Conservation (phyloP, 2,797 vertebrate species). For the Thalassophryne amazonica region DNA sequence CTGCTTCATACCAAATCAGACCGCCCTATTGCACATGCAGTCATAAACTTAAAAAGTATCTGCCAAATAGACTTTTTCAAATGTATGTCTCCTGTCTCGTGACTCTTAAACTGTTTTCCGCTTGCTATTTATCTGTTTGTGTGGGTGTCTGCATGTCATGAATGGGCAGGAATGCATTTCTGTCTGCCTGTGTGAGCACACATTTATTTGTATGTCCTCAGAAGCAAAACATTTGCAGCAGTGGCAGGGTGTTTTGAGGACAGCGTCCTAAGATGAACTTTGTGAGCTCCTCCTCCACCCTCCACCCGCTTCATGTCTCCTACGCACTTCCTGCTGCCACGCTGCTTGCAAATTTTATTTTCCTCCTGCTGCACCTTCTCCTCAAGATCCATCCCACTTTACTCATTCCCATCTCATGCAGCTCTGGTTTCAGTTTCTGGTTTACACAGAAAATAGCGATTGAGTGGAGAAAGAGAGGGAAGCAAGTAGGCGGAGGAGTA, state of each 20-base stretch:
- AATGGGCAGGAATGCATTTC: background rate
- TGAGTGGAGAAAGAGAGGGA: background rate
- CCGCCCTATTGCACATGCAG: background rate
- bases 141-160: background rate
- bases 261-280: slow-evolving; percentile 54
- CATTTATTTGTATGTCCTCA: slow-evolving; percentile 7
- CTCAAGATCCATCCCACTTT: slow-evolving; percentile 8
- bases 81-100: background rate
- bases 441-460: background rate
- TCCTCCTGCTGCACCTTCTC: slow-evolving; percentile 7
- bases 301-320: slow-evolving; percentile 3
- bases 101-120: background rate
- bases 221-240: background rate
- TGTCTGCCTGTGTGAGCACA: background rate
- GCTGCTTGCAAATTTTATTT: background rate
- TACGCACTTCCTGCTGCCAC: slow-evolving; percentile 16
- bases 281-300: slow-evolving; percentile 12
- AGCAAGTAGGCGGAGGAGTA: background rate
- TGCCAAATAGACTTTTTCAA: background rate
- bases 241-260: slow-evolving; percentile 29
- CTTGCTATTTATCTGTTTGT: background rate
- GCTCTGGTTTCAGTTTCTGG: slow-evolving; percentile 3
- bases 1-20: background rate
- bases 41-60: background rate
- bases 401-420: background rate